Conservation (phyloP, 2,113 vertebrate species). For the Chionomys nivalis region DNA sequence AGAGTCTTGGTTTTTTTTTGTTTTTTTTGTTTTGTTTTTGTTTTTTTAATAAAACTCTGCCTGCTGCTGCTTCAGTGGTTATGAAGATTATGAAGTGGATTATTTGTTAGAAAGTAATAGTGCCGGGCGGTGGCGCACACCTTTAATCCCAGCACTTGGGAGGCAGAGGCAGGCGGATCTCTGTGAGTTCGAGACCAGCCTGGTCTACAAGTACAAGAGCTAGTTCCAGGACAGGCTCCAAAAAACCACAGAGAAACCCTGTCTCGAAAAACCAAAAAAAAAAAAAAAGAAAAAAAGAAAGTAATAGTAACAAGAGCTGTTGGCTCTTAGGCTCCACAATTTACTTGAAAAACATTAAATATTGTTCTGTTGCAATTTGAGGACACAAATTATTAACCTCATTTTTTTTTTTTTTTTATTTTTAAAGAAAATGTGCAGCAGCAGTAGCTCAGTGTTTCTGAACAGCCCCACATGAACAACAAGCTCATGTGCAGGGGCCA, state of each 20-base stretch:
- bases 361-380: constrained; percentile 62
- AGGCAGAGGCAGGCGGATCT: too few species aligned
- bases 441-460: constrained; percentile 83
- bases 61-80: constrained; percentile 3
- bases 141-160: too few species aligned
- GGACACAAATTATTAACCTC: constrained; percentile 69
- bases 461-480: constrained; percentile 85
- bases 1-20: neutral
- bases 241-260: too few species aligned
- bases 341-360: constrained; percentile 58
- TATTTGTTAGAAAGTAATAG: constrained; percentile 43
- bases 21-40: neutral
- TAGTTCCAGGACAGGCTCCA: too few species aligned
- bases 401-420: constrained; percentile 63
- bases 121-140: too few species aligned
- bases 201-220: too few species aligned
- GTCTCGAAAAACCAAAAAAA: too few species aligned
- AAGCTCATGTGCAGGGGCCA: constrained; percentile 84
- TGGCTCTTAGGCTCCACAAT: constrained; percentile 24
- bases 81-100: constrained; percentile 27
- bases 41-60: neutral
- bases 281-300: too few species aligned
- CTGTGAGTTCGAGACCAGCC: too few species aligned
- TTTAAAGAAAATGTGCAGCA: constrained; percentile 85
- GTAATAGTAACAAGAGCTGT: constrained; percentile 22